A percentile compares a stretch with the other conserved stretches of the same genome.
These are phyloP conservation scores for Strigops habroptila DNA, from an alignment of 2,113 vertebrate genomes.

Conservation along the genomic window DNA sequence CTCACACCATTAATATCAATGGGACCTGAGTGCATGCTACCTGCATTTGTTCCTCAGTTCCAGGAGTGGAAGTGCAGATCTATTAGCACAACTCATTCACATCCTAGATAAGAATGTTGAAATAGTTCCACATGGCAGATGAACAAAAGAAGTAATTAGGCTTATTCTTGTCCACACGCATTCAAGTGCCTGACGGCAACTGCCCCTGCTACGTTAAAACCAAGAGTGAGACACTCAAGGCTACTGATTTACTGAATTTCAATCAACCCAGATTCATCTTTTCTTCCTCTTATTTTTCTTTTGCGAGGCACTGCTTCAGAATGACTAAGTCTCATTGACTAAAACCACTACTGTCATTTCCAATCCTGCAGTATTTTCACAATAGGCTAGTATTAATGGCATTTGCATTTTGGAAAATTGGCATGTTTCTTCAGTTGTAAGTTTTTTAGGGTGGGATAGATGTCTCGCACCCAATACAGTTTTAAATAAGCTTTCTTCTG, in stretches of 20 bases:
- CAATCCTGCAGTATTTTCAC: conserved; percentile 15
- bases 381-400: conserved; percentile 22
- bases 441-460: not conserved
- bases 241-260: conserved; percentile 5
- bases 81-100: not conserved
- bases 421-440: not conserved
- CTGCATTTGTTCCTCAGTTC: not conserved
- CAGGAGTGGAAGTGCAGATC: not conserved
- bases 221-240: conserved; percentile 30
- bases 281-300: conserved; percentile 23
- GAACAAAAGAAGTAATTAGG: conserved; percentile 54
- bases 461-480: not conserved
- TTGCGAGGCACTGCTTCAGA: conserved; percentile 10
- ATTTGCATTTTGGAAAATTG: conserved; percentile 25
- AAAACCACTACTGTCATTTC: conserved; percentile 51
- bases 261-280: not conserved
- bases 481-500: not conserved
- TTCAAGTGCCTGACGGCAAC: not conserved
- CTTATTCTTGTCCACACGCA: conserved; percentile 5
- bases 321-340: not conserved
- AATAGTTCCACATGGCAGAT: conserved; percentile 30
- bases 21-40: not conserved
- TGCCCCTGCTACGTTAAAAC: conserved; percentile 40
- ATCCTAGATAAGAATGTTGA: conserved; percentile 8
- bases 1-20: conserved; percentile 53